Evolutionary conservation across 1,140 invertebrate species (phyloP).

Genomic region (Nylanderia fulva): DNA sequence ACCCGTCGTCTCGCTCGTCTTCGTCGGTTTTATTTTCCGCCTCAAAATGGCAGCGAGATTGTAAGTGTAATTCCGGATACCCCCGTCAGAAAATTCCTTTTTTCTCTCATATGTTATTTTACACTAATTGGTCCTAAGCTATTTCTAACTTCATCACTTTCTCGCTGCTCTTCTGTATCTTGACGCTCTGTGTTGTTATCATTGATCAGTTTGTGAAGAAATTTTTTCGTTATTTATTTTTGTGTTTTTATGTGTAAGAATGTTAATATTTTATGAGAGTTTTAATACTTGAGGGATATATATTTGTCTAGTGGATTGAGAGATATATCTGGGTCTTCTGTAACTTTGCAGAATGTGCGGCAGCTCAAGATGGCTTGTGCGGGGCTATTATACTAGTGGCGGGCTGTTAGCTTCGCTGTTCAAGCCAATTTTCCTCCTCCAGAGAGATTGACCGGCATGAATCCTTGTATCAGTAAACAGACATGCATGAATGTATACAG

Average conservation of each 20-base stretch:
- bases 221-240: background rate
- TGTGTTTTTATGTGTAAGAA: background rate
- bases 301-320: background rate
- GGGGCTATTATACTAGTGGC: slow-evolving; percentile 5
- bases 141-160: too few relatives aligned
- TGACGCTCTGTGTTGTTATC: too few relatives aligned
- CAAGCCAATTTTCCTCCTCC: slow-evolving; percentile 76
- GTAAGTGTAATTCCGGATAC: background rate
- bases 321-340: background rate
- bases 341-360: slow-evolving; percentile 47
- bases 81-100: too few relatives aligned
- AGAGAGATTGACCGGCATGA: slow-evolving; percentile 88
- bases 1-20: too few relatives aligned
- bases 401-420: background rate
- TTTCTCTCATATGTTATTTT: too few relatives aligned
- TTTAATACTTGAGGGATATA: too few relatives aligned
- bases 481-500: slow-evolving; percentile 96
- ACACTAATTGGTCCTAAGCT: too few relatives aligned
- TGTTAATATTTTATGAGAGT: too few relatives aligned
- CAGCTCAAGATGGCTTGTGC: slow-evolving; percentile 62
- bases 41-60: background rate
- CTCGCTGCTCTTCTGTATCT: background rate
- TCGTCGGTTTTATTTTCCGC: too few relatives aligned
- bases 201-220: too few relatives aligned
- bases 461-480: slow-evolving; percentile 93